phyloP scores from a whole-genome alignment of 2,113 vertebrate species.

The Malurus elegans region DNA sequence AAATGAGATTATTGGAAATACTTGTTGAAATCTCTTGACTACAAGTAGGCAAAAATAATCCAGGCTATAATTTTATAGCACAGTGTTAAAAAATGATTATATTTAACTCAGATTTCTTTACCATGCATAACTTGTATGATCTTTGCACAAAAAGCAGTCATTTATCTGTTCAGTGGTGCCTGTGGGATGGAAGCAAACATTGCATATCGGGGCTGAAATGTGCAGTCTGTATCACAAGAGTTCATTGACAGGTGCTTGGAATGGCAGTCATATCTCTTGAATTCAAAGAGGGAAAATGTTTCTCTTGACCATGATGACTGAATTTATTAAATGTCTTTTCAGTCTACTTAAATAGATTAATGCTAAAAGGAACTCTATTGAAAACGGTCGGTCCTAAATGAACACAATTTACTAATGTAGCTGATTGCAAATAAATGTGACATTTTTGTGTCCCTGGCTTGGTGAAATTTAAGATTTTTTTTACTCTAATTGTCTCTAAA shows the following conservation, averaged over 20 bases:
- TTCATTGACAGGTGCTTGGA: background rate
- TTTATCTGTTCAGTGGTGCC: background rate
- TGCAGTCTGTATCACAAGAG: background rate
- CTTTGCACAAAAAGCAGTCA: background rate
- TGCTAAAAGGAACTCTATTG: background rate
- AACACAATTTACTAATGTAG: background rate
- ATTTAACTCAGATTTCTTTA: background rate
- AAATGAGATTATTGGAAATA: background rate
- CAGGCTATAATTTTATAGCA: background rate
- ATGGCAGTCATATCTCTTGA: background rate
- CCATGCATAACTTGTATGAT: background rate
- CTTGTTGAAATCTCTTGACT: background rate
- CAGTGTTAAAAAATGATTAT: background rate
- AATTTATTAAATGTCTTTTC: constrained; percentile 4
- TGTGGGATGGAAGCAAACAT: background rate
- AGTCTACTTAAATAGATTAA: background rate
- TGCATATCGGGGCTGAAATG: background rate
- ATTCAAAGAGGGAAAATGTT: background rate
- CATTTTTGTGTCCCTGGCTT: background rate
- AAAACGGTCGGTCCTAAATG: background rate
- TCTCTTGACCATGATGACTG: background rate
- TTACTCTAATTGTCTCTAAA: background rate
- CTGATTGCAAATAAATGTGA: background rate
- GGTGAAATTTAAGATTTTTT: background rate
- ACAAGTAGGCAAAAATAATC: background rate